These are phyloP conservation scores for Apeira syringaria DNA, from an alignment of 2,888 invertebrate genomes.

Conservation along the genomic window DNA sequence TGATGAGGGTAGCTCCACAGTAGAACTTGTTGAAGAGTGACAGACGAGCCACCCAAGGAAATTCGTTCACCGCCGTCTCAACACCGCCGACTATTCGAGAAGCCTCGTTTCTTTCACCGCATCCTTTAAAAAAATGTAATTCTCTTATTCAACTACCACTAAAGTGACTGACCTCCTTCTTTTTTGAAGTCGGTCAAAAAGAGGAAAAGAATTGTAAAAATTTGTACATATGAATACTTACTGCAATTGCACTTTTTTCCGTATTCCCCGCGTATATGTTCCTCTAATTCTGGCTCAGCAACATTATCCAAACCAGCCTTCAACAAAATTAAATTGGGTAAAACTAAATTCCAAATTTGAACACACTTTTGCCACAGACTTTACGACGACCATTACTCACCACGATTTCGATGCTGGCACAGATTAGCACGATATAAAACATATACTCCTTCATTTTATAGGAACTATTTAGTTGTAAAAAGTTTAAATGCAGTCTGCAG, in stretches of 20 bases:
- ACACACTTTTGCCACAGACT: too few relatives aligned
- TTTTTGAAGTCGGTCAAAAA: too few relatives aligned
- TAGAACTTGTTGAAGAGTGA: constrained; percentile 95
- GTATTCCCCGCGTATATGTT: constrained; percentile 33
- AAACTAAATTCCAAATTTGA: too few relatives aligned
- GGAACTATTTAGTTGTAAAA: neutral
- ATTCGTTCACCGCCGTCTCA: constrained; percentile 90
- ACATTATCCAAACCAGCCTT: constrained; percentile 38
- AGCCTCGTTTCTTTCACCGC: constrained; percentile 92
- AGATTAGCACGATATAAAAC: constrained; percentile 26
- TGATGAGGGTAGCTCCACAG: constrained; percentile 94
- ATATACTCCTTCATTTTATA: constrained; percentile 32
- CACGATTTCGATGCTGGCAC: constrained; percentile 19
- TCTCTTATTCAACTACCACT: too few relatives aligned
- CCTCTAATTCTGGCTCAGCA: constrained; percentile 24
- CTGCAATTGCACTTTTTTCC: constrained; percentile 62
- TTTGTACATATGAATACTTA: constrained; percentile 51
- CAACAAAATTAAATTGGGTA: too few relatives aligned
- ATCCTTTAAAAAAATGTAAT: constrained; percentile 84
- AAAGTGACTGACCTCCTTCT: too few relatives aligned
- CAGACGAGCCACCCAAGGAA: constrained; percentile 94
- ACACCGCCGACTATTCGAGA: constrained; percentile 93
- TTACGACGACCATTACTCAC: constrained; percentile 28
- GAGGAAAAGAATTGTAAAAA: too few relatives aligned
- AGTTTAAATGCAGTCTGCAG: neutral